phyloP scores from a whole-genome alignment of 2,113 vertebrate species.

The Tetrax tetrax region DNA sequence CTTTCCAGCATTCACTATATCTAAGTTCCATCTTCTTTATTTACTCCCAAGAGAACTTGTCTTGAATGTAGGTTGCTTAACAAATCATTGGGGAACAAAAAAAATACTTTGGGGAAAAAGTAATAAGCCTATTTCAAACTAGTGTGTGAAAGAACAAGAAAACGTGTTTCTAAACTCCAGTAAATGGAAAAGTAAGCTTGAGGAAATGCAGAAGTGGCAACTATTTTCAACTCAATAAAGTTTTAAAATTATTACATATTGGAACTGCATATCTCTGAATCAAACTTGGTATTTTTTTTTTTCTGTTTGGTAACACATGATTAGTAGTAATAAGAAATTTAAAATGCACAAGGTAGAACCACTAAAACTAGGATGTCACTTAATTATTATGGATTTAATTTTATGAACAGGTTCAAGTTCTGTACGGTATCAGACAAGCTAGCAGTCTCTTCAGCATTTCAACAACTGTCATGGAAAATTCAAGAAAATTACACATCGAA shows the following conservation, averaged over 20 bases:
- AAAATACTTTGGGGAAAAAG: not conserved
- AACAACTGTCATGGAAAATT: not conserved
- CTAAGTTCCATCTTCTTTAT: not conserved
- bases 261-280: not conserved
- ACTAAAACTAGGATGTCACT: not conserved
- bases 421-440: not conserved
- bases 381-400: not conserved
- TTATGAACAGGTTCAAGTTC: not conserved
- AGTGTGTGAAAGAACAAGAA: not conserved
- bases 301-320: not conserved
- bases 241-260: not conserved
- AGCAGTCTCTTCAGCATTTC: not conserved
- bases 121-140: not conserved
- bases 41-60: not conserved
- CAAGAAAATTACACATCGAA: not conserved
- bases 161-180: not conserved
- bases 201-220: not conserved
- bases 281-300: not conserved
- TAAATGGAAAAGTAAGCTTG: not conserved
- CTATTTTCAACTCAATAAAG: not conserved
- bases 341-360: not conserved
- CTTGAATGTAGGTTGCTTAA: not conserved
- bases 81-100: not conserved
- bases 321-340: not conserved
- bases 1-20: not conserved